phyloP scores from a whole-genome alignment of 2,888 invertebrate species.

The Agelastica alni region DNA sequence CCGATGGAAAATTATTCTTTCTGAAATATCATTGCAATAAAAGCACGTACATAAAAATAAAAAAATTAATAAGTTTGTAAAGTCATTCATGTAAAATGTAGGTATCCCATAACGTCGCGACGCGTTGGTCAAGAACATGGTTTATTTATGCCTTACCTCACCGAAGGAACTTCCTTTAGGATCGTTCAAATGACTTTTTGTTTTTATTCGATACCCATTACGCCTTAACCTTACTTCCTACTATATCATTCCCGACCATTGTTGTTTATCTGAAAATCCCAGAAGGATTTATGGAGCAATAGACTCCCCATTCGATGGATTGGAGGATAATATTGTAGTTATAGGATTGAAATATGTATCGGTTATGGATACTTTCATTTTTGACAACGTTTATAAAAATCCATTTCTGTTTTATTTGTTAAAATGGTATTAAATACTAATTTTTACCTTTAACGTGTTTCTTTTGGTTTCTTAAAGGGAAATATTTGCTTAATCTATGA shows the following conservation, averaged over 20 bases:
- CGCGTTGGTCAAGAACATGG: constrained; percentile 48
- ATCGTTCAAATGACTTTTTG: constrained; percentile 40
- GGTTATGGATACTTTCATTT: constrained; percentile 28
- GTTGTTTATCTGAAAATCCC: constrained; percentile 50
- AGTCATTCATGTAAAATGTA: no score
- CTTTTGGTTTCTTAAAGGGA: no score
- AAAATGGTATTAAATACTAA: no score
- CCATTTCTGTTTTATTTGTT: not conserved
- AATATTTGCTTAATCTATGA: no score
- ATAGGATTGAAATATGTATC: constrained; percentile 49
- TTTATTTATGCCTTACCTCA: constrained; percentile 45
- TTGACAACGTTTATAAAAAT: constrained; percentile 12
- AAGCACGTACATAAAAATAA: no score
- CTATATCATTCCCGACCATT: constrained; percentile 47
- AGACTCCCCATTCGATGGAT: constrained; percentile 47
- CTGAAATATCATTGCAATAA: no score
- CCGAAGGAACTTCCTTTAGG: constrained; percentile 27
- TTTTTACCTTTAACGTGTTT: no score
- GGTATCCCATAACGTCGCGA: no score
- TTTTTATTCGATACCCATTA: constrained; percentile 43
- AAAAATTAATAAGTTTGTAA: no score
- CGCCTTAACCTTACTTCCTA: constrained; percentile 40
- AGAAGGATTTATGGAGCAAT: constrained; percentile 49
- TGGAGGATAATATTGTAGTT: constrained; percentile 49
- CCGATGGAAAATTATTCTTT: no score